Conservation (phyloP, 2,797 vertebrate genomes). For the Rhabdophis nuchalis region DNA sequence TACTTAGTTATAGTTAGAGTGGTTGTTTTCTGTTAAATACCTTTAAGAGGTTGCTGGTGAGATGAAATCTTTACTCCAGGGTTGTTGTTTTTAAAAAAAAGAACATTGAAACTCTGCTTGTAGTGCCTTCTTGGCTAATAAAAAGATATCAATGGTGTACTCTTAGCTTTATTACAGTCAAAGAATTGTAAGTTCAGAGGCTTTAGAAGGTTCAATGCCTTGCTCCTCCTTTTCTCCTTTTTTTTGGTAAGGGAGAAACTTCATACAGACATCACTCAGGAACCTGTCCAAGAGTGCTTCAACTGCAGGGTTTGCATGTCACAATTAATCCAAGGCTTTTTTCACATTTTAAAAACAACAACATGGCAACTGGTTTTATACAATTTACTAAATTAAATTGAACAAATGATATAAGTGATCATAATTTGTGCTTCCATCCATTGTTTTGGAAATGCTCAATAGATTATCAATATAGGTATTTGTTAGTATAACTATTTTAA, state of each 20-base stretch:
- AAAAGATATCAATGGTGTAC: neutral
- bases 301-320: neutral
- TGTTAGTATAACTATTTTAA: neutral
- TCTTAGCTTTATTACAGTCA: neutral
- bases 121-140: neutral
- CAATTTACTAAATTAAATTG: neutral
- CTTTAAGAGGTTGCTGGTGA: slow-evolving; percentile 43
- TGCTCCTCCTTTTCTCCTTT: neutral
- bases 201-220: neutral
- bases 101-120: neutral
- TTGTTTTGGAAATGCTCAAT: neutral
- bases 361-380: neutral
- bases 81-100: neutral
- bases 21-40: slow-evolving; percentile 25
- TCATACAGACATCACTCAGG: neutral
- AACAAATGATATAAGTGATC: neutral
- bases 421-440: neutral
- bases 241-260: neutral
- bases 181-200: neutral
- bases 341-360: neutral
- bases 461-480: neutral
- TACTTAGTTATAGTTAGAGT: slow-evolving; percentile 49
- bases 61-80: slow-evolving; percentile 37
- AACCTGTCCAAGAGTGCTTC: neutral
- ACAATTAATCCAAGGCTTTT: neutral